Conservation (phyloP, 2,888 invertebrate genomes). For the Apoda limacodes region DNA sequence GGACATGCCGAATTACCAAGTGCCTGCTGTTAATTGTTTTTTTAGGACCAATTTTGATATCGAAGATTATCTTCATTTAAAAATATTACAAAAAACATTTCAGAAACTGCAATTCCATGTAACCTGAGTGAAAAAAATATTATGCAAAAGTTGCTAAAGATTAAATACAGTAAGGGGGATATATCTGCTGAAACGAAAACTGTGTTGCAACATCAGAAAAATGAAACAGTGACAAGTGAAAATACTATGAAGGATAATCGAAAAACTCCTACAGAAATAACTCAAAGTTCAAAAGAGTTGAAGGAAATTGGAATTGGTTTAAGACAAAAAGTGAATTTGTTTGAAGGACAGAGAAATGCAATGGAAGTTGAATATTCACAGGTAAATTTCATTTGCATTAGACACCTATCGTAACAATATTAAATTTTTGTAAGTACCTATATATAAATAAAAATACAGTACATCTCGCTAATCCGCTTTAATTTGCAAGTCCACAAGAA, state of each 20-base stretch:
- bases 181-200: not conserved
- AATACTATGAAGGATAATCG: slow-evolving; percentile 11
- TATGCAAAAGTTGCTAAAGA: slow-evolving; percentile 29
- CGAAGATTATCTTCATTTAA: slow-evolving; percentile 14
- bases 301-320: slow-evolving; percentile 50
- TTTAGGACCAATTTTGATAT: slow-evolving; percentile 1
- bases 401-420: too few species aligned
- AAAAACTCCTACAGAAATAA: slow-evolving; percentile 25
- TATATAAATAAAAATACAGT: too few species aligned
- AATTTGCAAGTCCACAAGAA: too few species aligned
- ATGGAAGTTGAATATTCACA: slow-evolving; percentile 55
- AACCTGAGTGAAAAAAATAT: slow-evolving; percentile 26
- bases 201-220: slow-evolving; percentile 12
- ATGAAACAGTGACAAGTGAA: slow-evolving; percentile 4
- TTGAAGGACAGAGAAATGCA: slow-evolving; percentile 51
- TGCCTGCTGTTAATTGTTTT: slow-evolving; percentile 1
- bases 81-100: slow-evolving; percentile 11
- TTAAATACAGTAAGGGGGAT: slow-evolving; percentile 15
- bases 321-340: slow-evolving; percentile 46
- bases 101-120: slow-evolving; percentile 10
- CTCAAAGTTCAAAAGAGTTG: slow-evolving; percentile 46
- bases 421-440: too few species aligned
- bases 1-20: too few species aligned
- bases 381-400: too few species aligned
- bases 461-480: too few species aligned